Evolutionary conservation across 2,888 invertebrate species (phyloP), one percentile per base, ranked within the genome.

Genomic region (Hydrotaea cyrtoneurina): DNA sequence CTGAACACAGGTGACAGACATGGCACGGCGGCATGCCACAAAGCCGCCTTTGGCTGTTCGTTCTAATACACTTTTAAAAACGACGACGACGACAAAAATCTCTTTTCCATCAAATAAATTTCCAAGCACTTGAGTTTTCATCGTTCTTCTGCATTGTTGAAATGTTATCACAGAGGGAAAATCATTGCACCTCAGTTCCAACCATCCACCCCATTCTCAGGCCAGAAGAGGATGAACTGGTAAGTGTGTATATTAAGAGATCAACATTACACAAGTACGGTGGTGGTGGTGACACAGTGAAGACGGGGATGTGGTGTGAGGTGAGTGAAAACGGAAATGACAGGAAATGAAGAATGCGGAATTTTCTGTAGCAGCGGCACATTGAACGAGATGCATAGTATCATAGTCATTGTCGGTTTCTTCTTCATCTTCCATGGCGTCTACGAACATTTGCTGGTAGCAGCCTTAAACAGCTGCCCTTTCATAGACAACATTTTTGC

Each of bases 81-180:
- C 8, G 64, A 31, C 3, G 26, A 46, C 36, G 75, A 76, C 36
- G 59, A 64, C 21, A 69, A 79, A 53, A 72, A 69, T 72, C 66
- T 81, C 53, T 81, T 69, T 69, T 43, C 69, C 69, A 84, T 84
- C 73, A 79, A 76, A 84, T 84, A 79, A 74, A 81, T 84, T 84
- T 84, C 78, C 84, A 81, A 76, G 81, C 81, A 84, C 84, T 84
- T 84, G 81, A 79, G 73, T 81, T 79, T 84, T 81, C 81, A 81
- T 74, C 84, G 75, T 78, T 78, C 75, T 84, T 79, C 76, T 21
- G 81, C 81, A 84, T 84, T 84, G 84, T 81, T 64, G 84, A 78
- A 81, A 84, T 81, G 78, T 23, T 77, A 57, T 64, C 39, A 23
- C 17, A 23, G 50, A 57, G 46, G 64, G 74, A 74, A 43, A 31